Percentiles rank a stretch among this genome's conserved stretches.
Conservation (phyloP, 2,797 vertebrate species). For the Micropoecilia bifurca region DNA sequence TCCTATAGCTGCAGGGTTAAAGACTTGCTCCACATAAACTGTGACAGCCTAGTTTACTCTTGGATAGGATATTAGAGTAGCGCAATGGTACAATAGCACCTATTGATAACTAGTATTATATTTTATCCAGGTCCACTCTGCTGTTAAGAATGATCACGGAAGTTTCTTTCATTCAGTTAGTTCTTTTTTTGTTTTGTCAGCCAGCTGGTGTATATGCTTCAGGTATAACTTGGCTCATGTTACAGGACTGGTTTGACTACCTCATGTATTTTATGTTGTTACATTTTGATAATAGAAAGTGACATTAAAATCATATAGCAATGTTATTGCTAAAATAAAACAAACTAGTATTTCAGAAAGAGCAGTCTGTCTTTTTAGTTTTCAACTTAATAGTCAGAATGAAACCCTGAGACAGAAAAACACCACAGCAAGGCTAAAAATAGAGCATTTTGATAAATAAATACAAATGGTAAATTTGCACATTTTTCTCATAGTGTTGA, state of each 20-base stretch:
- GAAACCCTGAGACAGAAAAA: background rate
- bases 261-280: background rate
- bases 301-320: background rate
- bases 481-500: background rate
- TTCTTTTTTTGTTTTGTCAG: background rate
- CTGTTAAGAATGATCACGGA: conserved; percentile 42
- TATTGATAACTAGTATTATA: conserved; percentile 64
- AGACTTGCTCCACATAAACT: conserved; percentile 55
- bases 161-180: background rate
- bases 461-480: background rate
- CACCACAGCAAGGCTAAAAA: background rate
- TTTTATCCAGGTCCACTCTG: conserved; percentile 53
- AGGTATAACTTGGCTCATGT: conserved; percentile 24
- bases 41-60: conserved; percentile 58
- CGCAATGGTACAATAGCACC: conserved; percentile 61
- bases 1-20: conserved; percentile 68
- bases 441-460: background rate
- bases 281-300: background rate
- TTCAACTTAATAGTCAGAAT: background rate
- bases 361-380: background rate
- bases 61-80: conserved; percentile 60
- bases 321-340: background rate
- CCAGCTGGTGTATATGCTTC: conserved; percentile 25
- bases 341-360: background rate
- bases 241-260: conserved; percentile 21